A percentile compares a stretch with the other conserved stretches of the same genome.
Evolutionary conservation across 2,797 vertebrate genomes (phyloP).

Genomic region (Gila robusta): DNA sequence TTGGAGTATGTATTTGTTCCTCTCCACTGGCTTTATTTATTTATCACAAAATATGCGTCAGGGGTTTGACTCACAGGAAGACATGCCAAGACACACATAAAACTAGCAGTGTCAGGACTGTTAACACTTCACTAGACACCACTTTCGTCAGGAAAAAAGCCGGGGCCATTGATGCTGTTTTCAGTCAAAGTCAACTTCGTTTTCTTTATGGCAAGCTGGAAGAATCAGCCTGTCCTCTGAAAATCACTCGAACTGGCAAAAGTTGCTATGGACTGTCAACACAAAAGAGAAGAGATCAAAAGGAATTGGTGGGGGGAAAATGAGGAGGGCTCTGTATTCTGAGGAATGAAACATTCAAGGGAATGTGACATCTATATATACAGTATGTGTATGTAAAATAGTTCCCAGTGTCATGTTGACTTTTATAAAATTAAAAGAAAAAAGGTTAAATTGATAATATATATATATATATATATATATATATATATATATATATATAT

Average conservation of each 20-base stretch:
- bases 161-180: slow-evolving; percentile 65
- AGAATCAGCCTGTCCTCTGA: slow-evolving; percentile 42
- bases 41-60: slow-evolving; percentile 71
- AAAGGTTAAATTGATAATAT: neutral
- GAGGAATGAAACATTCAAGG: neutral
- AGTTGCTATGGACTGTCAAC: slow-evolving; percentile 12
- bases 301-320: neutral
- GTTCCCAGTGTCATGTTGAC: neutral
- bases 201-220: slow-evolving; percentile 42
- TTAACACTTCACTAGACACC: slow-evolving; percentile 73
- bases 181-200: slow-evolving; percentile 65
- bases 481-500: too few relatives aligned
- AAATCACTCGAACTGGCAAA: slow-evolving; percentile 39
- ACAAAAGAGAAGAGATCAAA: slow-evolving; percentile 22
- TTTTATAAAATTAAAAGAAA: neutral
- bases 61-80: slow-evolving; percentile 68
- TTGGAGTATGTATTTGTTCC: slow-evolving; percentile 71
- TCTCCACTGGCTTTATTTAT: slow-evolving; percentile 75
- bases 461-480: neutral
- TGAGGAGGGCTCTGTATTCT: neutral
- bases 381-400: neutral
- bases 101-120: slow-evolving; percentile 71
- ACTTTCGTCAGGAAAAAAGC: slow-evolving; percentile 59
- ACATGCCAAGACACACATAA: slow-evolving; percentile 67
- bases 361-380: slow-evolving; percentile 6